phyloP scores from a whole-genome alignment of 2,797 vertebrate genomes.

The Hafferia zeledoni region DNA sequence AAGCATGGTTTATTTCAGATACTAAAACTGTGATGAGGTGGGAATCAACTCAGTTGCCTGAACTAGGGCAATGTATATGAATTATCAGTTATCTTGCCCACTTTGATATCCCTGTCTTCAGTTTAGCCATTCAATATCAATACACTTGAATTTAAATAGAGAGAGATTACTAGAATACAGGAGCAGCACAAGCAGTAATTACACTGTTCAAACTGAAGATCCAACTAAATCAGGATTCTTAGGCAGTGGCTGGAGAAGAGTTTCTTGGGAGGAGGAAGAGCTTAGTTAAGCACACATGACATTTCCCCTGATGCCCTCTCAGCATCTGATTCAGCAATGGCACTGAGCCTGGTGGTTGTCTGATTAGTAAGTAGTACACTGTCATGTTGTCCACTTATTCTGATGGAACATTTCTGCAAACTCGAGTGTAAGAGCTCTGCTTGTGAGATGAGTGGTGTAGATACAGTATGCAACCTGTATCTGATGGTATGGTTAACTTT shows the following conservation, averaged over 20 bases:
- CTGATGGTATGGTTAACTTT: not conserved
- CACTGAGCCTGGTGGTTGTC: not conserved
- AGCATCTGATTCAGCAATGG: not conserved
- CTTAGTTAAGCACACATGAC: not conserved
- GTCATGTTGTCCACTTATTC: not conserved
- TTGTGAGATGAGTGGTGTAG: not conserved
- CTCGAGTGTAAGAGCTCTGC: not conserved
- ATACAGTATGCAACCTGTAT: not conserved
- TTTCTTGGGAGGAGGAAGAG: not conserved
- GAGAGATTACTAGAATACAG: not conserved
- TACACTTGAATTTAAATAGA: not conserved
- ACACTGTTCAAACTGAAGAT: not conserved
- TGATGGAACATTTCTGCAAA: not conserved
- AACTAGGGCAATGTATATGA: not conserved
- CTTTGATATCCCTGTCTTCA: not conserved
- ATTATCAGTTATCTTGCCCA: not conserved
- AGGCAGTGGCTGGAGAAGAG: not conserved
- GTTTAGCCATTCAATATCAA: not conserved
- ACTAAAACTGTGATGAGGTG: not conserved
- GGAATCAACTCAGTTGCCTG: not conserved
- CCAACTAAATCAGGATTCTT: not conserved
- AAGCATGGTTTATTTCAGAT: not conserved
- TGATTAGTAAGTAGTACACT: not conserved
- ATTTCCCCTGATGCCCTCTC: not conserved
- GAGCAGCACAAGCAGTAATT: not conserved